Conservation (phyloP, 2,113 vertebrate species). For the Cyanoderma ruficeps region DNA sequence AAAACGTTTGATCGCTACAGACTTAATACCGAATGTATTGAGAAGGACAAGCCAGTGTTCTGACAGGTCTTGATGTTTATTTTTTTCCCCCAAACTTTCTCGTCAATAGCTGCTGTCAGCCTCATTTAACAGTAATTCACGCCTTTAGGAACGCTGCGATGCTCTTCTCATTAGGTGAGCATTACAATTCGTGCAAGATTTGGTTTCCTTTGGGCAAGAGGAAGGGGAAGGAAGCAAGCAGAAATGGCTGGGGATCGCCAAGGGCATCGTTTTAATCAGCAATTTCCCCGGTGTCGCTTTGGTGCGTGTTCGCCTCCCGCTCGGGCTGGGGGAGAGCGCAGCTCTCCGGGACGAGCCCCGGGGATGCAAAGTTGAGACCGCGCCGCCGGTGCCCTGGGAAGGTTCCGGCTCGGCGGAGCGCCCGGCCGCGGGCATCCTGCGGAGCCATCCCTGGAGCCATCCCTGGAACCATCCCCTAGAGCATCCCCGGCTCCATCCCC, state of each 20-base stretch:
- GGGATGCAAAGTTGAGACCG: background rate
- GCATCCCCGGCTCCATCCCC: background rate
- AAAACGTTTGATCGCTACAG: background rate
- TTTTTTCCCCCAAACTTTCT: background rate
- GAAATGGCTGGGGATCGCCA: background rate
- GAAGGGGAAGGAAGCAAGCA: background rate
- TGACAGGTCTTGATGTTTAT: background rate
- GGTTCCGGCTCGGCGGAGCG: background rate
- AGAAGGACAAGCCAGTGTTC: background rate
- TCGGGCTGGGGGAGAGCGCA: background rate
- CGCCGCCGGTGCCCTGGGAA: too few species aligned
- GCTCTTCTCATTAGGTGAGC: background rate
- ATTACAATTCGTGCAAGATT: background rate
- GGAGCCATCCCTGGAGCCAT: background rate
- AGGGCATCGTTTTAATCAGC: background rate
- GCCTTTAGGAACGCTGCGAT: background rate
- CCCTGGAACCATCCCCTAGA: too few species aligned
- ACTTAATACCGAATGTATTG: background rate
- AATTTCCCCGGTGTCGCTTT: background rate
- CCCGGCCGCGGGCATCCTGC: background rate
- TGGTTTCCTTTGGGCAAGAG: background rate
- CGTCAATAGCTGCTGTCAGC: background rate
- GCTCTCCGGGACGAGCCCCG: background rate
- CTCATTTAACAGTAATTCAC: background rate
- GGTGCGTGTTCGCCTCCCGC: background rate